Percentiles rank a stretch among this genome's conserved stretches.
phyloP scores from a whole-genome alignment of 1,140 invertebrate genomes.

The Magallana gigas region DNA sequence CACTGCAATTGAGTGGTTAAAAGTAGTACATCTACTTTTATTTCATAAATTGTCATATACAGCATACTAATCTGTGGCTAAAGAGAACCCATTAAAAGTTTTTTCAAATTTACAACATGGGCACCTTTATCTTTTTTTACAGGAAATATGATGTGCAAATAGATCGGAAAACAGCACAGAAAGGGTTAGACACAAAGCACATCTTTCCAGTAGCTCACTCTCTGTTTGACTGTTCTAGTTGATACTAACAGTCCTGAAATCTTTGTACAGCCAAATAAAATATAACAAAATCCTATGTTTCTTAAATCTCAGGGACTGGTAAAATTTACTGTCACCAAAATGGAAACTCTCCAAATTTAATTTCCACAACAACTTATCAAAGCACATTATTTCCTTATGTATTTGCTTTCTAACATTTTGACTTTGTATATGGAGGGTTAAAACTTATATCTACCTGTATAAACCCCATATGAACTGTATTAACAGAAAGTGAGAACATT shows the following conservation, averaged over 20 bases:
- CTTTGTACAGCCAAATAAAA: not conserved
- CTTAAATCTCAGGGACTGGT: not conserved
- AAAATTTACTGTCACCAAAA: not conserved
- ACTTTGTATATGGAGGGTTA: not conserved
- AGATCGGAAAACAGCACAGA: slow-evolving; percentile 36
- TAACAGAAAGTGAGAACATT: slow-evolving; percentile 18
- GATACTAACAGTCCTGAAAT: not conserved
- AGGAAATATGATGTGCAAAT: slow-evolving; percentile 42
- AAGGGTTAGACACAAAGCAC: slow-evolving; percentile 30
- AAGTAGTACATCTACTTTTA: too few relatives aligned
- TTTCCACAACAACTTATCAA: not conserved
- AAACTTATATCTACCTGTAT: not conserved
- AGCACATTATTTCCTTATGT: not conserved
- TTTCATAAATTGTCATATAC: too few relatives aligned
- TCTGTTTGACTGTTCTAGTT: slow-evolving; percentile 26
- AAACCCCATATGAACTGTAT: not conserved
- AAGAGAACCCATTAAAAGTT: too few relatives aligned
- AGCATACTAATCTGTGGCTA: too few relatives aligned
- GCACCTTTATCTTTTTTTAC: slow-evolving; percentile 34
- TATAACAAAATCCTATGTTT: not conserved
- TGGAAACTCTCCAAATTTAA: not conserved
- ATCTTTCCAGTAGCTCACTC: slow-evolving; percentile 30
- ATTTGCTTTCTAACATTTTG: slow-evolving; percentile 1
- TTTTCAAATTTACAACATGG: not conserved
- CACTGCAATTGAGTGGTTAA: too few relatives aligned